phyloP scores from a whole-genome alignment of 2,888 invertebrate genomes.

The Gisinianus flammeolus region DNA sequence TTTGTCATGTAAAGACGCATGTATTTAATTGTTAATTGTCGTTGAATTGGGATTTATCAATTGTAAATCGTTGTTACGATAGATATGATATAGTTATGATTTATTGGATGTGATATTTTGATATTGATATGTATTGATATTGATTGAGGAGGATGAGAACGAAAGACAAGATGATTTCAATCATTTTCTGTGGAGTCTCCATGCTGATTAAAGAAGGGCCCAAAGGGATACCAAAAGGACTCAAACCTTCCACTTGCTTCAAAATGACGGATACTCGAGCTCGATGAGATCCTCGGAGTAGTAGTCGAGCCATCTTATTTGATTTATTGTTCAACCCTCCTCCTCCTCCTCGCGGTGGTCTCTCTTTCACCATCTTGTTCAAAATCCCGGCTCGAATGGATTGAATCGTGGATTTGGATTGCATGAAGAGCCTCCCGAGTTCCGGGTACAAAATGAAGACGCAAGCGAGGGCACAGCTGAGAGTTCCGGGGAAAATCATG shows the following conservation, averaged over 20 bases:
- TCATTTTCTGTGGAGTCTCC: not conserved
- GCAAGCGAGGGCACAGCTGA: not conserved
- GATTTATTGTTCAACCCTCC: too few species aligned
- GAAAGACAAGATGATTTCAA: not conserved
- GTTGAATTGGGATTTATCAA: too few species aligned
- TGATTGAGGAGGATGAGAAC: not conserved
- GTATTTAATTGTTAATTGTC: too few species aligned
- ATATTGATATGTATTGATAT: not conserved
- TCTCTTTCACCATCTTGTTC: too few species aligned
- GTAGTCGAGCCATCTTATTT: not conserved
- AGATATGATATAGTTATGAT: too few species aligned
- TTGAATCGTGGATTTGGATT: not conserved
- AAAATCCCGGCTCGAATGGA: too few species aligned
- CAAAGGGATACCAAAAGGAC: not conserved
- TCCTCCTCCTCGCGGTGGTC: too few species aligned
- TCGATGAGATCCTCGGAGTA: not conserved
- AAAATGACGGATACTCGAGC: not conserved
- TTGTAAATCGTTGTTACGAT: too few species aligned
- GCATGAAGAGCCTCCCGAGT: not conserved
- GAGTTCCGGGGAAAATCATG: not conserved
- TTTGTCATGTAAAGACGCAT: too few species aligned
- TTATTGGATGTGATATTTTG: too few species aligned
- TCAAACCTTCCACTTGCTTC: not conserved
- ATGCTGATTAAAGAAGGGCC: not conserved
- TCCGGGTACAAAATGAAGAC: not conserved